phyloP scores from a whole-genome alignment of 2,113 vertebrate species.

The Malurus cyaneus region DNA sequence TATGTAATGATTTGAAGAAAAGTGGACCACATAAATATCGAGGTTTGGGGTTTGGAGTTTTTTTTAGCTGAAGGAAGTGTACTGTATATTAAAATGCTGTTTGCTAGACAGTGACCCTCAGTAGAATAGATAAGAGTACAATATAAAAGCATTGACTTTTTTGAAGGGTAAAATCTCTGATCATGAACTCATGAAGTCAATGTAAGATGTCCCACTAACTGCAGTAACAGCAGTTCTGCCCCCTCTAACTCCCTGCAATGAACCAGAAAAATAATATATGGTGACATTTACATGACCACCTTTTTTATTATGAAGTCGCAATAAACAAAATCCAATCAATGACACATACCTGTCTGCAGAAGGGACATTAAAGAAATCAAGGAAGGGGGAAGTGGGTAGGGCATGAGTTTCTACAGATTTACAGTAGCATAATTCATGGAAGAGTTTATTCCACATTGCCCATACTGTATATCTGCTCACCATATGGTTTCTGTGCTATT shows the following conservation, averaged over 20 bases:
- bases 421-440: neutral
- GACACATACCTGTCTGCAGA: neutral
- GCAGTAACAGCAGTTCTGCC: conserved; percentile 16
- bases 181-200: neutral
- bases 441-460: neutral
- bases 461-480: neutral
- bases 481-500: neutral
- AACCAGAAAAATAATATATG: neutral
- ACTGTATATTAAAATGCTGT: conserved; percentile 44
- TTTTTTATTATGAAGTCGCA: neutral
- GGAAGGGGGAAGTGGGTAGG: neutral
- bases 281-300: neutral
- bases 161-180: neutral
- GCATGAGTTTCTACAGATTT: neutral
- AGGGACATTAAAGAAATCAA: neutral
- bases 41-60: neutral
- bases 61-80: conserved; percentile 50
- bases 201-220: conserved; percentile 15
- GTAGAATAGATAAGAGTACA: neutral
- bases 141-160: conserved; percentile 27
- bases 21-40: conserved; percentile 61
- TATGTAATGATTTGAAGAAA: conserved; percentile 64
- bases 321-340: neutral
- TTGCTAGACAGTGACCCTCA: conserved; percentile 3
- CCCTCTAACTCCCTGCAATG: neutral